Conservation (phyloP, 2,888 invertebrate genomes). For the Prionchulus punctatus region DNA sequence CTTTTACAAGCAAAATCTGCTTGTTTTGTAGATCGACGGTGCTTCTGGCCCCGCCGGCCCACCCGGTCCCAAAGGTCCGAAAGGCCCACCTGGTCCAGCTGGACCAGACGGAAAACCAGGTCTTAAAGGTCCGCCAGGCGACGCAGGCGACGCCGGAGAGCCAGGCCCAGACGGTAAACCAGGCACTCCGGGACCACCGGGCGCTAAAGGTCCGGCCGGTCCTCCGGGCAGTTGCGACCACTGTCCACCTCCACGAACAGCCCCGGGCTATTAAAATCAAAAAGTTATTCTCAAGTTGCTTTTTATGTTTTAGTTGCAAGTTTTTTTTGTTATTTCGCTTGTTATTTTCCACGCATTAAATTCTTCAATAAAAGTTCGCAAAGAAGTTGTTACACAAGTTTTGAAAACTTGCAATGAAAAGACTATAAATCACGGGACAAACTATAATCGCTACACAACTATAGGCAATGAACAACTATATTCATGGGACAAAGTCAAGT, state of each 20-base stretch:
- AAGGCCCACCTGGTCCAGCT: constrained; percentile 6
- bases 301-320: too few relatives aligned
- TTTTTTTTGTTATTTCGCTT: too few relatives aligned
- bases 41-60: neutral
- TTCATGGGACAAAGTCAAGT: too few relatives aligned
- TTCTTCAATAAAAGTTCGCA: too few relatives aligned
- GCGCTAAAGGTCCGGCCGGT: neutral
- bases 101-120: constrained; percentile 2
- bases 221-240: constrained; percentile 7
- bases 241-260: constrained; percentile 7
- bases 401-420: too few relatives aligned
- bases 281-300: too few relatives aligned
- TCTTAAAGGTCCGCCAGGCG: neutral
- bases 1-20: too few relatives aligned
- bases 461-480: too few relatives aligned
- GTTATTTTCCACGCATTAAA: too few relatives aligned
- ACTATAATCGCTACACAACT: too few relatives aligned
- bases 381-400: too few relatives aligned
- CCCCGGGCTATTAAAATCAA: constrained; percentile 7
- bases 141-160: neutral
- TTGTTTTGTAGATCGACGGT: neutral
- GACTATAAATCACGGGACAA: too few relatives aligned
- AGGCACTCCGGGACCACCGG: constrained; percentile 4
- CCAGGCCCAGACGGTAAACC: neutral
- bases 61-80: neutral